phyloP scores from a whole-genome alignment of 1,140 invertebrate genomes.

The Lepidurus couesii region DNA sequence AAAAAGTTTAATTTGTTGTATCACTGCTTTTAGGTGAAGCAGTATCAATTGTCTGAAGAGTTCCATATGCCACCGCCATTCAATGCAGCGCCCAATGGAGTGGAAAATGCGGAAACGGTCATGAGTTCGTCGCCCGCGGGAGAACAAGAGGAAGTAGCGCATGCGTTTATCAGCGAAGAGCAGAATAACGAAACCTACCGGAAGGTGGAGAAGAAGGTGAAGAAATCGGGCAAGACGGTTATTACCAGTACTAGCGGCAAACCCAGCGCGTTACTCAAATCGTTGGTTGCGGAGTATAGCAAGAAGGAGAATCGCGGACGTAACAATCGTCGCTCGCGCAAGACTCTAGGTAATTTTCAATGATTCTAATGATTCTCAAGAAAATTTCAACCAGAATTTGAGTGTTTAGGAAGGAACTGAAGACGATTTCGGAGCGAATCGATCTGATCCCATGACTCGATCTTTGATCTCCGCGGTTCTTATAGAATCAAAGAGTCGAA shows the following conservation, averaged over 20 bases:
- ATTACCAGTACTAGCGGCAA: slow-evolving; percentile 27
- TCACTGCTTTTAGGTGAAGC: slow-evolving; percentile 35
- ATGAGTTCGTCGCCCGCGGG: slow-evolving; percentile 5
- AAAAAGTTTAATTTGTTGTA: slow-evolving; percentile 6
- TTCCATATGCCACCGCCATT: slow-evolving; percentile 48
- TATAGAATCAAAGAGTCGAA: too few species aligned
- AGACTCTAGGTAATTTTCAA: background rate
- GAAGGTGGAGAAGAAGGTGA: slow-evolving; percentile 26
- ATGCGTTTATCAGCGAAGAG: slow-evolving; percentile 6
- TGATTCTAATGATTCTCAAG: background rate
- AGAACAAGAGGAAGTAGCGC: slow-evolving; percentile 25
- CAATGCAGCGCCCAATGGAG: slow-evolving; percentile 24
- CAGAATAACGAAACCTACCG: slow-evolving; percentile 32
- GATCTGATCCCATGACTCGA: too few species aligned
- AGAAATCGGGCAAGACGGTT: slow-evolving; percentile 21
- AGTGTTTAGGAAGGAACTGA: too few species aligned
- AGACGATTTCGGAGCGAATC: too few species aligned
- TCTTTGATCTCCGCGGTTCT: too few species aligned
- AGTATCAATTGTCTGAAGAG: slow-evolving; percentile 45
- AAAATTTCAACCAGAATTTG: too few species aligned
- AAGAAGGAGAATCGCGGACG: slow-evolving; percentile 32
- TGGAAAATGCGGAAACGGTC: background rate
- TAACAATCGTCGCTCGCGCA: background rate
- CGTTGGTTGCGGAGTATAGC: slow-evolving; percentile 29
- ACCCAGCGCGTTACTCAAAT: slow-evolving; percentile 28